Evolutionary conservation across 2,888 invertebrate species (phyloP).

Genomic region (Ctenicera cuprea): DNA sequence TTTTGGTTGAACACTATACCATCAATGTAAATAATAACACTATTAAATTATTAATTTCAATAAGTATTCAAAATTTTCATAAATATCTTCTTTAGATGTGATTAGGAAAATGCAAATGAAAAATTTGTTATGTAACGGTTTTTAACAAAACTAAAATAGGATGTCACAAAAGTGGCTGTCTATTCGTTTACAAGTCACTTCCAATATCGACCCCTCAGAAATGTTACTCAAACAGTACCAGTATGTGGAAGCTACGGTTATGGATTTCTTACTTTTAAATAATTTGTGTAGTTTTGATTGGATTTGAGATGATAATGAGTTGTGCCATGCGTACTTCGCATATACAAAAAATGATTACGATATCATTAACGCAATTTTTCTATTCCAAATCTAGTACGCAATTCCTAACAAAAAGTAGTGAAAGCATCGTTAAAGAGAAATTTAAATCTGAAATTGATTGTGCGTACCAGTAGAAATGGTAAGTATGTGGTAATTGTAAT

Average conservation of each 20-base stretch:
- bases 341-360: background rate
- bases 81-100: no score
- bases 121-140: no score
- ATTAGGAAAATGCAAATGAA: no score
- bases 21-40: no score
- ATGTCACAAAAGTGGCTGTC: background rate
- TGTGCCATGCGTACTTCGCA: background rate
- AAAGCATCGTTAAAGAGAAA: constrained; percentile 23
- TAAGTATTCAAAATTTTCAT: no score
- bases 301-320: background rate
- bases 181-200: constrained; percentile 12
- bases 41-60: no score
- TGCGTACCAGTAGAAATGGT: constrained; percentile 13
- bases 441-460: constrained; percentile 22
- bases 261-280: constrained; percentile 19
- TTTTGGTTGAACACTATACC: no score
- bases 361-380: background rate
- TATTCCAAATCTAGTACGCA: no score
- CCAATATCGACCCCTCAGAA: constrained; percentile 20
- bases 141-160: no score
- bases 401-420: constrained; percentile 3
- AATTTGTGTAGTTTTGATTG: constrained; percentile 6
- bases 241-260: constrained; percentile 32
- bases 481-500: constrained; percentile 23
- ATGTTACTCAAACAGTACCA: constrained; percentile 23